These are phyloP conservation scores for Cheilosia scutellata DNA, from an alignment of 2,888 invertebrate species.

Conservation along the genomic window DNA sequence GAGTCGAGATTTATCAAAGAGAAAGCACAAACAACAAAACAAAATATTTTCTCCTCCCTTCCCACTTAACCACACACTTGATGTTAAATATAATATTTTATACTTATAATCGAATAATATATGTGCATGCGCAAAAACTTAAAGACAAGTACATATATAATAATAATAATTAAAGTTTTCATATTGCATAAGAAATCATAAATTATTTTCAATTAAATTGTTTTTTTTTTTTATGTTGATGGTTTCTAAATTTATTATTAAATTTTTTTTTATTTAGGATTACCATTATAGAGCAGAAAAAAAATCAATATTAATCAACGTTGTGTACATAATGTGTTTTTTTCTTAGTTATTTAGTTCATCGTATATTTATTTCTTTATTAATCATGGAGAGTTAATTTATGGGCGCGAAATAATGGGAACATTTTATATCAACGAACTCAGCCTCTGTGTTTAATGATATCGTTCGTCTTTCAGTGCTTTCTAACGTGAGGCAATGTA, in stretches of 20 bases:
- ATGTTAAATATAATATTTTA: slow-evolving; percentile 42
- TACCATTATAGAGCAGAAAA: too few species aligned
- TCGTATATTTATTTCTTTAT: too few species aligned
- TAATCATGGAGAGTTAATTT: too few species aligned
- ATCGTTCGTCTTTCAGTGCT: too few species aligned
- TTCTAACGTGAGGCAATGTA: too few species aligned
- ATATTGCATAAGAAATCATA: slow-evolving; percentile 17
- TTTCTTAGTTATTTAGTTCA: too few species aligned
- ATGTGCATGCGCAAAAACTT: slow-evolving; percentile 51
- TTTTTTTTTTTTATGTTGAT: too few species aligned
- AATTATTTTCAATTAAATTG: slow-evolving; percentile 2
- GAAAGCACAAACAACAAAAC: slow-evolving; percentile 69
- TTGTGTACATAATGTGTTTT: too few species aligned
- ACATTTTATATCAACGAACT: too few species aligned
- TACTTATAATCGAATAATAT: slow-evolving; percentile 27
- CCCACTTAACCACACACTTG: slow-evolving; percentile 38
- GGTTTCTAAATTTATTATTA: neutral
- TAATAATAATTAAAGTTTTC: neutral
- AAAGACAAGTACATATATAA: slow-evolving; percentile 20
- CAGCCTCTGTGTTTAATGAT: too few species aligned
- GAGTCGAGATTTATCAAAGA: slow-evolving; percentile 9
- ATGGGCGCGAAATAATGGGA: too few species aligned
- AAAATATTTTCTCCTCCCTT: slow-evolving; percentile 35
- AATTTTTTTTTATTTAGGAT: neutral
- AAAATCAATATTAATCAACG: too few species aligned